Base-by-base conservation (phyloP, 2,113 vertebrate species). In the Dicrurus megarhynchus region DNA sequence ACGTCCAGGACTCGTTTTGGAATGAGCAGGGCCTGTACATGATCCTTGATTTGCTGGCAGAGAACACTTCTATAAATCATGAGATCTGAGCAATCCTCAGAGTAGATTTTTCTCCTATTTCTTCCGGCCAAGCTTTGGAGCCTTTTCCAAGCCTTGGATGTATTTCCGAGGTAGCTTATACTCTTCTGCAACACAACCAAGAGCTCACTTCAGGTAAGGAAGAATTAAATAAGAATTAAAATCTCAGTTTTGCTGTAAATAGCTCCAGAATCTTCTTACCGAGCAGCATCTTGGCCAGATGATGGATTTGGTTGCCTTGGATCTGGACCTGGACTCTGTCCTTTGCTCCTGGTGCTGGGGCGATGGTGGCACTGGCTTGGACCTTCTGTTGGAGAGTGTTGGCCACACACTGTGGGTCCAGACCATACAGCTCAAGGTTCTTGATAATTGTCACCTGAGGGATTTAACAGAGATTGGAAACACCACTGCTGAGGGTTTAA, bases 301-400 rank as follows among this genome's bases (percentile, higher is more conserved):
- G 99, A 84, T 98, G 98, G 93, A 99, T 96, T 97, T 99, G 99
- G 97, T 99, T 99, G 74, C 99, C 99, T 96, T 99, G 99, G 96
- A 99, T 98, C 97, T 99, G 99, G 76, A 99, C 99, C 95, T 98
- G 98, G 47, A 98, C 97, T 95, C 98, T 98, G 87, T 99, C 99
- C 94, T 99, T 99, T 64, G 98, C 55, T n/a, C 99, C 99, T 9
- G 99, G 98, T 12, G 97, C 52, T 4, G 98, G 95, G 13, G 97
- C 97, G 84, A 99, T 94, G 13, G 98, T 98, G 17, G 98, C 98
- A 94, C 99, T 99, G 82, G 99, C 99, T 94, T 99, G 99, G 65
- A 99, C 99, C 85, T 98, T 97, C 82, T 97, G 99, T 77, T 99
- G 99, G 53, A 99, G 97, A 61, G 95, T 74, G 39, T 97, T 97